Evolutionary conservation across 2,888 invertebrate genomes (phyloP).

Genomic region (Tuberolachnus salignus): DNA sequence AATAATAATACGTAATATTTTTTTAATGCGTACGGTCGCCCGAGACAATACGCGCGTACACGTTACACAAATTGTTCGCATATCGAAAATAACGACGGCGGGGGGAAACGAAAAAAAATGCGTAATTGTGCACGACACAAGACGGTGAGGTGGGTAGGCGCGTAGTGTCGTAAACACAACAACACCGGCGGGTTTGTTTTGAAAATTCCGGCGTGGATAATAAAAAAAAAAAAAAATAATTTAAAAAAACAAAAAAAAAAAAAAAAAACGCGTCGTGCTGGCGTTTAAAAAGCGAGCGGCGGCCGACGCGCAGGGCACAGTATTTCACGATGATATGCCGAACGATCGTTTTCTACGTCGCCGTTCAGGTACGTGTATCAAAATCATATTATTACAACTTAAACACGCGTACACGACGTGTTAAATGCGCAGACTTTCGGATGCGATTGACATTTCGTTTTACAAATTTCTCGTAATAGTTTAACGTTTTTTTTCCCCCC

Average conservation of each 20-base stretch:
- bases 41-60: no score
- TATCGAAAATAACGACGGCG: background rate
- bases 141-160: background rate
- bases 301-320: slow-evolving; percentile 15
- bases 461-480: no score
- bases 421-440: no score
- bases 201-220: background rate
- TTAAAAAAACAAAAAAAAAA: no score
- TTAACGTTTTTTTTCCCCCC: no score
- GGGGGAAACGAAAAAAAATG: background rate
- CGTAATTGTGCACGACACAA: background rate
- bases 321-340: slow-evolving; percentile 34
- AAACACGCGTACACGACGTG: no score
- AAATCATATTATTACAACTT: no score
- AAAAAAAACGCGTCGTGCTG: slow-evolving; percentile 9
- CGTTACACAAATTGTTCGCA: background rate
- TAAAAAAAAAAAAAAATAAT: no score
- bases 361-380: slow-evolving; percentile 29
- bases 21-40: no score
- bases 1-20: no score
- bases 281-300: slow-evolving; percentile 37
- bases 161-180: background rate
- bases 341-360: slow-evolving; percentile 26
- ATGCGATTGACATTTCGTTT: no score
- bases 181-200: background rate